Base-by-base conservation (phyloP, 2,888 invertebrate genomes). In the Venustoraphidia nigricollis region DNA sequence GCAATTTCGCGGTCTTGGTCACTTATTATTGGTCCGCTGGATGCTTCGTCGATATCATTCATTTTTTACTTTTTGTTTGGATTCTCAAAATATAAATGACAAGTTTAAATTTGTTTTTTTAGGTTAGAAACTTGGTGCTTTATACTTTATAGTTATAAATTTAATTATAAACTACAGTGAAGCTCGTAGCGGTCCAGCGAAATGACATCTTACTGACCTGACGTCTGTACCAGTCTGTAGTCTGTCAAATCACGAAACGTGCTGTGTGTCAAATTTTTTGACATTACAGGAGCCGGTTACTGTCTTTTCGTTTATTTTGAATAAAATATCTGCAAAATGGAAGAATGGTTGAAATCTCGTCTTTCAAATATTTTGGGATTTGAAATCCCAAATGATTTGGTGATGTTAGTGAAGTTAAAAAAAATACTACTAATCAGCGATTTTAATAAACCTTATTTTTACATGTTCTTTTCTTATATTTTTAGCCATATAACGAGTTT, bases 401-500 rank as follows among this genome's bases (percentile, higher is more conserved):
- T 80, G 52, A 67, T 75, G 82, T 83, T 66, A 64, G 70, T 67
- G 45, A 11, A 36, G n/a, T 38, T 39, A 8, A 45, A 13, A 13
- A 17, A 51, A 39, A 34, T 11, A 10, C 37, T 36, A n/a, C 8
- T 17, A 13, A 14, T 10, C 43, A 40, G 34, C 27, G 37, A 46
- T 44, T 36, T 17, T 10, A 11, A 36, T 13, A 9, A 17, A 37
- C 35, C 38, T 5, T 13, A 46, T 38, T 45, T 47, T 41, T 44
- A 44, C 34, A 44, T 34, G 10, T 34, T 34, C n/a, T 8, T 10
- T 43, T 34, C 11, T 34, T 46, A 51, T 53, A 43, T 52, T 69
- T 70, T 43, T 62, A 90, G 90, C 36, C 85, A 81, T 56, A 78
- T 92, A 36, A 60, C 78, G 50, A 72, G 78, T 11, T 84, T 92